A percentile compares a stretch with the other conserved stretches of the same genome.
Evolutionary conservation across 2,888 invertebrate species (phyloP).

Genomic region (Perithous albicinctus): DNA sequence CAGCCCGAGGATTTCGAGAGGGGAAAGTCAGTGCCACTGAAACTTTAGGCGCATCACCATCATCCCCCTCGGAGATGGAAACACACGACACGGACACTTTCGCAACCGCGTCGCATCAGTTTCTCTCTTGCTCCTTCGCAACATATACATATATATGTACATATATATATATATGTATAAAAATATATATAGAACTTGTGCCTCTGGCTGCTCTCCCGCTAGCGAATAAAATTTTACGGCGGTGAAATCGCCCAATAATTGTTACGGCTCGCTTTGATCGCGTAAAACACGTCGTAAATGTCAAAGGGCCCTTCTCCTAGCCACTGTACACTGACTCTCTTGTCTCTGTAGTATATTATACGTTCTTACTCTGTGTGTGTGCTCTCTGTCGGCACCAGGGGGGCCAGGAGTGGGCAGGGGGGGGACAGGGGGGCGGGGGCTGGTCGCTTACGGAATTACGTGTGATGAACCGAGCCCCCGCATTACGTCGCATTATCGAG

Average conservation of each 20-base stretch:
- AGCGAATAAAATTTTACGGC: conserved; percentile 83
- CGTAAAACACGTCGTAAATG: conserved; percentile 84
- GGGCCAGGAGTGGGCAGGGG: too few species aligned
- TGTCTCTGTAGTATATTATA: neutral
- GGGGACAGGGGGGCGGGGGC: too few species aligned
- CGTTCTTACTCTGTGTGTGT: neutral
- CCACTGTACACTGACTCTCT: conserved; percentile 24
- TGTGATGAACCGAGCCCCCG: conserved; percentile 46
- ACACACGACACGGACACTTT: neutral
- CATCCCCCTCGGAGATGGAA: conserved; percentile 7
- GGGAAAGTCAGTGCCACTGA: neutral
- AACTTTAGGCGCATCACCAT: conserved; percentile 7
- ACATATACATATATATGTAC: too few species aligned
- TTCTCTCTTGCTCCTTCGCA: conserved; percentile 7
- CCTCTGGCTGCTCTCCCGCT: conserved; percentile 55
- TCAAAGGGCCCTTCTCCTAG: conserved; percentile 71
- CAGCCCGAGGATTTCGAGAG: conserved; percentile 27
- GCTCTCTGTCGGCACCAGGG: neutral
- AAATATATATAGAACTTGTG: conserved; percentile 12
- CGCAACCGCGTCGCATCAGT: neutral
- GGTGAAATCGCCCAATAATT: conserved; percentile 84
- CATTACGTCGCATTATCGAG: conserved; percentile 78
- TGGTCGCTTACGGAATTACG: conserved; percentile 55
- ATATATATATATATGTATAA: too few species aligned
- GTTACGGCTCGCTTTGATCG: conserved; percentile 84